A percentile compares a stretch with the other conserved stretches of the same genome.
Evolutionary conservation across 2,797 vertebrate species (phyloP).

Genomic region (Euphonia xanthogaster): DNA sequence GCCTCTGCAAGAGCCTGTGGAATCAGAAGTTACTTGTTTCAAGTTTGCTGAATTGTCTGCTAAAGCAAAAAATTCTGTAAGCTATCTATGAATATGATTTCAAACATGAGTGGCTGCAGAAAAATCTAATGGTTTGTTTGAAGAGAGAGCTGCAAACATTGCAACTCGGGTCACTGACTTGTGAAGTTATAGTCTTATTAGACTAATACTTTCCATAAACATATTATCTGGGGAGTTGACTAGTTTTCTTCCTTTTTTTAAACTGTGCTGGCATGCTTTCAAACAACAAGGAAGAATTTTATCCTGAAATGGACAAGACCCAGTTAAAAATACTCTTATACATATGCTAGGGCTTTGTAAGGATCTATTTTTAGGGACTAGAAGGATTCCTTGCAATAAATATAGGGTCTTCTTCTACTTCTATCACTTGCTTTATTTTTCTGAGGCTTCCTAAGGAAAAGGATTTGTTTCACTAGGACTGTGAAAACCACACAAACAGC

Average conservation of each 20-base stretch:
- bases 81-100: slow-evolving; percentile 53
- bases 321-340: slow-evolving; percentile 45
- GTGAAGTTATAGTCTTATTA: slow-evolving; percentile 56
- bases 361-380: slow-evolving; percentile 47
- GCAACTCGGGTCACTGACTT: slow-evolving; percentile 9
- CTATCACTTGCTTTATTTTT: slow-evolving; percentile 18
- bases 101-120: slow-evolving; percentile 34
- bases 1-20: neutral
- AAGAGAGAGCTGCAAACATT: slow-evolving; percentile 40
- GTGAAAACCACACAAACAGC: neutral
- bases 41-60: neutral
- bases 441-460: slow-evolving; percentile 21
- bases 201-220: slow-evolving; percentile 68
- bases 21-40: neutral
- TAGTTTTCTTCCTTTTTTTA: slow-evolving; percentile 54
- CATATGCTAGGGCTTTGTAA: slow-evolving; percentile 28
- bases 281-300: slow-evolving; percentile 48
- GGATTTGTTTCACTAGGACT: slow-evolving; percentile 12
- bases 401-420: slow-evolving; percentile 4
- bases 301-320: slow-evolving; percentile 65
- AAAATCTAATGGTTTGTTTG: slow-evolving; percentile 57
- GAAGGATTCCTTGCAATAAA: slow-evolving; percentile 42
- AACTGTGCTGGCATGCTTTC: slow-evolving; percentile 45
- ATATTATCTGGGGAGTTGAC: slow-evolving; percentile 45
- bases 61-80: slow-evolving; percentile 4